A percentile compares a stretch with the other conserved stretches of the same genome.
Evolutionary conservation across 2,888 invertebrate species (phyloP).

Genomic region (Diachrysia chrysitis): DNA sequence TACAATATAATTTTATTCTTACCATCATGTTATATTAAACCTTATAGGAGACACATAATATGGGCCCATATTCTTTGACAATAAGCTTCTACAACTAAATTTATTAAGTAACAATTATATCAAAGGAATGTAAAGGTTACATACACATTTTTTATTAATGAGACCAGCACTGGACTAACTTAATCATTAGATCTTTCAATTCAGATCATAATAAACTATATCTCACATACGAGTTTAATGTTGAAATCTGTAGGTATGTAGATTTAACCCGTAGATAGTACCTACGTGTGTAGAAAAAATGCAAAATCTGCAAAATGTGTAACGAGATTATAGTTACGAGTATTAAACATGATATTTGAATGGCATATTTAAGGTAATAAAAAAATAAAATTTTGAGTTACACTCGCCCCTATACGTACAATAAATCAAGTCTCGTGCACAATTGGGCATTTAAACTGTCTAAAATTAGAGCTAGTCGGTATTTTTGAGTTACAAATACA

Average conservation of each 20-base stretch:
- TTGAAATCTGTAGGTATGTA: neutral
- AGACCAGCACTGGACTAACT: constrained; percentile 20
- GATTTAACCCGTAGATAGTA: neutral
- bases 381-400: neutral
- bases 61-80: constrained; percentile 39
- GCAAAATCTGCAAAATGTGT: too few relatives aligned
- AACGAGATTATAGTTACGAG: neutral
- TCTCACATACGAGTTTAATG: neutral
- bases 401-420: neutral
- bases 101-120: constrained; percentile 48
- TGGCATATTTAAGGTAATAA: neutral
- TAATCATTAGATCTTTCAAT: constrained; percentile 15
- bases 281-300: too few relatives aligned
- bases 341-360: neutral
- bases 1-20: neutral
- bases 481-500: neutral
- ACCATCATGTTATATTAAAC: constrained; percentile 1
- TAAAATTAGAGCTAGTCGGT: neutral
- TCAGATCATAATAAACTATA: constrained; percentile 37
- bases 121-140: constrained; percentile 46
- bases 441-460: neutral
- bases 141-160: constrained; percentile 11
- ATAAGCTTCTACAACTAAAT: constrained; percentile 37
- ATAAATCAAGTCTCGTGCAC: neutral
- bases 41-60: constrained; percentile 10